Conservation (phyloP, 2,888 invertebrate genomes). For the Chalcosyrphus nemorum region DNA sequence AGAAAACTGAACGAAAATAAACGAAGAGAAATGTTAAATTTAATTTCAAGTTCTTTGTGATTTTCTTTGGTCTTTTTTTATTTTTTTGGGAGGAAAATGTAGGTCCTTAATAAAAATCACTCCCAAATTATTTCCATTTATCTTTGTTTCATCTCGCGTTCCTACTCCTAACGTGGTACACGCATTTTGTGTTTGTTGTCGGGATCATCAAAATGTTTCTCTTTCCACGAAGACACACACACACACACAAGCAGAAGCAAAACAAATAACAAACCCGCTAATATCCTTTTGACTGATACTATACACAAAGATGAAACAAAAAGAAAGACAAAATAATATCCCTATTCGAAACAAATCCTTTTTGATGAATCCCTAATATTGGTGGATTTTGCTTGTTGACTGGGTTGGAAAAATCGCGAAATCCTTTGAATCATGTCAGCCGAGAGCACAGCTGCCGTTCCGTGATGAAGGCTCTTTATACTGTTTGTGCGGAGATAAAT, state of each 20-base stretch:
- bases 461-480: not conserved
- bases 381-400: conserved; percentile 72
- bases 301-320: conserved; percentile 4
- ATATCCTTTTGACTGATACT: conserved; percentile 61
- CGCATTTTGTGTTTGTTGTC: conserved; percentile 35
- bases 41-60: conserved; percentile 65
- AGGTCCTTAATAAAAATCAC: conserved; percentile 70
- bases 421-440: conserved; percentile 59
- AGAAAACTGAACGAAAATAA: conserved; percentile 39
- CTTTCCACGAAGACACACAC: not conserved
- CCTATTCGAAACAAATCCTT: conserved; percentile 66
- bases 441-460: no score
- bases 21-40: conserved; percentile 63
- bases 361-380: conserved; percentile 71
- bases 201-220: conserved; percentile 58
- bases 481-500: not conserved
- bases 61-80: conserved; percentile 35
- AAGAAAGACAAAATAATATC: conserved; percentile 46
- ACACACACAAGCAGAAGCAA: conserved; percentile 1
- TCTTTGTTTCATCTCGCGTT: conserved; percentile 54
- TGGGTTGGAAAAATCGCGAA: conserved; percentile 70
- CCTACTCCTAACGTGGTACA: not conserved
- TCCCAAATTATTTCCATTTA: conserved; percentile 69
- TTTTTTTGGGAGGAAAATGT: conserved; percentile 21
- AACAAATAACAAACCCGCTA: conserved; percentile 66